phyloP scores from a whole-genome alignment of 2,797 vertebrate genomes.

The Macrochelys suwanniensis region DNA sequence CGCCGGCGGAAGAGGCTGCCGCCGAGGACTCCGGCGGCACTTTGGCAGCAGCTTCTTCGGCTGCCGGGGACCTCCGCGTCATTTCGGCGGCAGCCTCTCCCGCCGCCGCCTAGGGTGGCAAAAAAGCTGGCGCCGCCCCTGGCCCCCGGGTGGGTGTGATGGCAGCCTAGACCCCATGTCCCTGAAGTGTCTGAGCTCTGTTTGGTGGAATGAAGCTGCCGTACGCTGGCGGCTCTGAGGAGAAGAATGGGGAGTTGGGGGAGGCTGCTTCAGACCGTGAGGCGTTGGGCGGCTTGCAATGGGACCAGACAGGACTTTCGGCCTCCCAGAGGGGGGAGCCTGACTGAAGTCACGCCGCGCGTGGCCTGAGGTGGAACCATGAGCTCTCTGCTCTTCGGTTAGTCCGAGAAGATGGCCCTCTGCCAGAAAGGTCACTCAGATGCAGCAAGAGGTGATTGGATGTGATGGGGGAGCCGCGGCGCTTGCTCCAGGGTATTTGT shows the following conservation, averaged over 20 bases:
- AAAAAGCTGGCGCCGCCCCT: no score
- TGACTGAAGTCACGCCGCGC: background rate
- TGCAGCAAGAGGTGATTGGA: slow-evolving; percentile 32
- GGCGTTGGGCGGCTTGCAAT: fast-evolving
- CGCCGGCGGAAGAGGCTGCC: no score
- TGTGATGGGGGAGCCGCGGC: slow-evolving; percentile 34
- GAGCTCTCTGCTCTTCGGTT: background rate
- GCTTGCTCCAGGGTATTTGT: background rate
- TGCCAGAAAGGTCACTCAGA: slow-evolving; percentile 9
- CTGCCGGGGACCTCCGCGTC: no score
- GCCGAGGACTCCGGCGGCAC: no score
- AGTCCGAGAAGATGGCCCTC: background rate
- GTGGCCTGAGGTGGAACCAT: background rate
- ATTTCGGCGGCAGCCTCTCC: no score
- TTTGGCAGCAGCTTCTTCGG: no score
- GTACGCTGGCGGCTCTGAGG: background rate
- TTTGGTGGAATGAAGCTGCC: background rate
- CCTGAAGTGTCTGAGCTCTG: background rate
- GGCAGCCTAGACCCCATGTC: background rate
- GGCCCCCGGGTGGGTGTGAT: background rate
- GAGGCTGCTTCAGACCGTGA: fast-evolving
- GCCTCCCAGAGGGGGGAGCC: fast-evolving
- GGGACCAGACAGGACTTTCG: fast-evolving
- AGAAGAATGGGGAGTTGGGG: background rate
- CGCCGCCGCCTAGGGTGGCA: no score